Base-by-base conservation (phyloP, 1,140 invertebrate genomes). In the Zaprionus taronus region DNA sequence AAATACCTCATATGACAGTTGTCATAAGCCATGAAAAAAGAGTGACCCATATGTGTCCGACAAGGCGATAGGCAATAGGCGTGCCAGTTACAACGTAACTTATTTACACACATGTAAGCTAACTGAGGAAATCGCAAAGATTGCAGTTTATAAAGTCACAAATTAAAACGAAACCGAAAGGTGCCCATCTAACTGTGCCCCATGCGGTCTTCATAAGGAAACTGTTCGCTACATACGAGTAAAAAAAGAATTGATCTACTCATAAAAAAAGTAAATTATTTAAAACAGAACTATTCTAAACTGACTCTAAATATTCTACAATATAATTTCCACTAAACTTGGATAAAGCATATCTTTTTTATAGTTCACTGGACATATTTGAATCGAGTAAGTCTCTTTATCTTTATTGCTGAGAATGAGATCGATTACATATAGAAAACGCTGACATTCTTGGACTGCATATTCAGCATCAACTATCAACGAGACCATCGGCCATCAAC, bases 31-130 rank as follows among this genome's bases (percentile, higher is more conserved):
- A 38, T 11, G 57, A 41, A 47, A 38, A 11, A 28, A 41, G 9
- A 41, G 51, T 76, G 73, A 71, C 73, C 73, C 68, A 76, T 71
- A 65, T 76, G 44, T 70, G 72, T 75, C 67, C 38, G 28, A n/a
- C 31, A 20, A 70, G 58, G 44, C 47, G 26, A 60, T 64, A 41
- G 60, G 68, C 60, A 55, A 71, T 56, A 62, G 67, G 67, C 57
- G 67, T 69, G 58, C 44, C 58, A 62, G n/a, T 56, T 56, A 7
- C 57, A 65, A 65, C 47, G 22, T 53, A 66, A 66, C 63, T 31
- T 24, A 20, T 51, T 51, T 51, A 51, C 47, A 51, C 47, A 51
- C 47, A 51, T 51, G 47, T 51, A 24, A 22, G 47, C 2, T 14
- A 51, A 51, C 24, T 51, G 20, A 22, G 47, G 47, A 51, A 51